A percentile compares a stretch with the other conserved stretches of the same genome.
phyloP scores from a whole-genome alignment of 2,113 vertebrate genomes.

The Eretmochelys imbricata region DNA sequence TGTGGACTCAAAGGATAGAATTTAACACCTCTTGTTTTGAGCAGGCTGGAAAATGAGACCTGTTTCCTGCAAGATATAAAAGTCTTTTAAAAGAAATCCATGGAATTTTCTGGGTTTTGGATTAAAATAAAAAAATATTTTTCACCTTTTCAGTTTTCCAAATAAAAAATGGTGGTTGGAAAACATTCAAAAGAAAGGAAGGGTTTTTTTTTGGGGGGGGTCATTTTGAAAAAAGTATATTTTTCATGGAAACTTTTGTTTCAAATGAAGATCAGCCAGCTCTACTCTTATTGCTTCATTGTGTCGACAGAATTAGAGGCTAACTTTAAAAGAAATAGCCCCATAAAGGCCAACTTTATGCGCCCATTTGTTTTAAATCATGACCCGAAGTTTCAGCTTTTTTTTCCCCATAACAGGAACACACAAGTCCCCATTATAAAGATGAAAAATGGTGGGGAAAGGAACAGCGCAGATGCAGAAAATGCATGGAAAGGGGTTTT shows the following conservation, averaged over 20 bases:
- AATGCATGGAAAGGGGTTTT: neutral
- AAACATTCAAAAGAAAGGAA: neutral
- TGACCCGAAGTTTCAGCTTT: neutral
- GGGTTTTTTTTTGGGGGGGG: neutral
- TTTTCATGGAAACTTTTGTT: neutral
- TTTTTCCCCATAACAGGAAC: neutral
- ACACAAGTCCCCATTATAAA: neutral
- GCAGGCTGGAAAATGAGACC: neutral
- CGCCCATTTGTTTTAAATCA: neutral
- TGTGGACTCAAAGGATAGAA: neutral
- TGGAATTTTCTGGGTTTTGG: neutral
- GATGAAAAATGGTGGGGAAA: neutral
- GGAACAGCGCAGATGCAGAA: neutral
- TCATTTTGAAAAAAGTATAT: neutral
- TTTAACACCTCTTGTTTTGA: neutral
- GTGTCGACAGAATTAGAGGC: neutral
- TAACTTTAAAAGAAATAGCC: neutral
- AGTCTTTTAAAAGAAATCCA: neutral
- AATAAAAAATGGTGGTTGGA: neutral
- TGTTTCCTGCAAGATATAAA: neutral
- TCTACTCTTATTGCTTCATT: neutral
- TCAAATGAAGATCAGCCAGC: neutral
- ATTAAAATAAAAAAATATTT: neutral
- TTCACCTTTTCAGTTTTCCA: neutral
- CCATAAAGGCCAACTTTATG: neutral